These are phyloP conservation scores for Prosapia bicincta DNA, from an alignment of 2,888 invertebrate genomes.

Conservation along the genomic window DNA sequence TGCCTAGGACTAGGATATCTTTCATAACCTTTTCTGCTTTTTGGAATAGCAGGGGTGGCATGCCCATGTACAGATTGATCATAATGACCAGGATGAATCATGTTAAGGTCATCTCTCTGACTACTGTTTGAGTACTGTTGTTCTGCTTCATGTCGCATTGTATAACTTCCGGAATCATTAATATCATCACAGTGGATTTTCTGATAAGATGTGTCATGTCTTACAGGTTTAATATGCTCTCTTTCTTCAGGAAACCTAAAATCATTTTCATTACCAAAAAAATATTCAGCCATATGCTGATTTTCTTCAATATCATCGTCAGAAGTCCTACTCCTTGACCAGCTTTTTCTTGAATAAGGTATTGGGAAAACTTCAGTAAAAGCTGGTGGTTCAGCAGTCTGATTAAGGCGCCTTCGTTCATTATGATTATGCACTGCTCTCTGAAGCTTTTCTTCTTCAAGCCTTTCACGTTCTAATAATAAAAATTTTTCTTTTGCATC, in stretches of 20 bases:
- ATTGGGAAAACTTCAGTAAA: slow-evolving; percentile 24
- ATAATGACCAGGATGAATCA: background rate
- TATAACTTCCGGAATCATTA: slow-evolving; percentile 11
- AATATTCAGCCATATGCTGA: slow-evolving; percentile 22
- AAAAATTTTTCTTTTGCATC: slow-evolving; percentile 85
- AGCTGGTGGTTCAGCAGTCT: slow-evolving; percentile 30
- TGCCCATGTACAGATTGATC: background rate
- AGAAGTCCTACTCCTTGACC: slow-evolving; percentile 25
- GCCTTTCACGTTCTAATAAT: slow-evolving; percentile 68
- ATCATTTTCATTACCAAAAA: slow-evolving; percentile 9
- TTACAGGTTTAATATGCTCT: slow-evolving; percentile 8
- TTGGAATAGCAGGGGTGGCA: slow-evolving; percentile 16
- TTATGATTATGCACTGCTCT: slow-evolving; percentile 43
- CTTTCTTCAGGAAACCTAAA: slow-evolving; percentile 21
- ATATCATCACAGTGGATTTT: slow-evolving; percentile 6
- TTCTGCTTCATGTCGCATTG: background rate
- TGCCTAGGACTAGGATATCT: slow-evolving; percentile 17
- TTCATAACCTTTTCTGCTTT: slow-evolving; percentile 4
- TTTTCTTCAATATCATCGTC: slow-evolving; percentile 33
- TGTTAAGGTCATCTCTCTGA: background rate
- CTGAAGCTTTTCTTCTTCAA: slow-evolving; percentile 52
- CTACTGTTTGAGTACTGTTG: background rate
- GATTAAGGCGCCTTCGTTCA: slow-evolving; percentile 22
- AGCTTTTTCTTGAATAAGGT: slow-evolving; percentile 17
- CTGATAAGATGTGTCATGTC: slow-evolving; percentile 22